Conservation (phyloP, 2,113 vertebrate genomes). For the Beaufortia kweichowensis region DNA sequence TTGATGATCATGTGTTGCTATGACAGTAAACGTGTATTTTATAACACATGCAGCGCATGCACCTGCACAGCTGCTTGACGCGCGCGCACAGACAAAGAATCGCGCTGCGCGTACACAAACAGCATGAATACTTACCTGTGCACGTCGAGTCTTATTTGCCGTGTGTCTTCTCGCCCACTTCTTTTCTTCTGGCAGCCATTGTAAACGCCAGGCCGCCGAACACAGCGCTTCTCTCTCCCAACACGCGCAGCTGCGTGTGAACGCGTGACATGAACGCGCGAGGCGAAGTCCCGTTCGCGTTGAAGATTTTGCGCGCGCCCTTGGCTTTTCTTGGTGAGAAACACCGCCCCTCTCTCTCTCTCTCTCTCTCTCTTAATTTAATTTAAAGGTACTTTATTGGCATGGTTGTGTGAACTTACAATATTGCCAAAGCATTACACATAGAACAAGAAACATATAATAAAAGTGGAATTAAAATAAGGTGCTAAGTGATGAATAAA, state of each 20-base stretch:
- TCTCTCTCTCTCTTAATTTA: conserved; percentile 33
- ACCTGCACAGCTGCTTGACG: conserved; percentile 44
- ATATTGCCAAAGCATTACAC: no score
- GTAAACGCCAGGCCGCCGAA: conserved; percentile 55
- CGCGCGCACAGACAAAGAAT: conserved; percentile 46
- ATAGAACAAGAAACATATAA: no score
- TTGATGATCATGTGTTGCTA: not conserved
- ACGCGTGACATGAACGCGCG: conserved; percentile 15
- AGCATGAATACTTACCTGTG: conserved; percentile 31
- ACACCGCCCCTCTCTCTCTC: conserved; percentile 52
- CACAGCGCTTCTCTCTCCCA: conserved; percentile 50
- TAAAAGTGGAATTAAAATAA: no score
- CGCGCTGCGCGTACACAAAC: not conserved
- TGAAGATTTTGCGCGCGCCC: conserved; percentile 8
- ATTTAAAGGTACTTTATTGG: no score
- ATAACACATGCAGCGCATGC: conserved; percentile 25
- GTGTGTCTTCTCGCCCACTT: conserved; percentile 66
- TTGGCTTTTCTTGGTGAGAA: conserved; percentile 33
- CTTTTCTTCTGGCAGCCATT: conserved; percentile 72
- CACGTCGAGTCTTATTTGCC: conserved; percentile 49
- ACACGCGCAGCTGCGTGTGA: not conserved
- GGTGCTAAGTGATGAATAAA: no score
- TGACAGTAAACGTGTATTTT: not conserved
- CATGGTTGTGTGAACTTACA: no score
- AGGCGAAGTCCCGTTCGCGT: not conserved